Percentiles rank a stretch among this genome's conserved stretches.
phyloP scores from a whole-genome alignment of 1,140 invertebrate genomes.

The Liolophura sinensis region DNA sequence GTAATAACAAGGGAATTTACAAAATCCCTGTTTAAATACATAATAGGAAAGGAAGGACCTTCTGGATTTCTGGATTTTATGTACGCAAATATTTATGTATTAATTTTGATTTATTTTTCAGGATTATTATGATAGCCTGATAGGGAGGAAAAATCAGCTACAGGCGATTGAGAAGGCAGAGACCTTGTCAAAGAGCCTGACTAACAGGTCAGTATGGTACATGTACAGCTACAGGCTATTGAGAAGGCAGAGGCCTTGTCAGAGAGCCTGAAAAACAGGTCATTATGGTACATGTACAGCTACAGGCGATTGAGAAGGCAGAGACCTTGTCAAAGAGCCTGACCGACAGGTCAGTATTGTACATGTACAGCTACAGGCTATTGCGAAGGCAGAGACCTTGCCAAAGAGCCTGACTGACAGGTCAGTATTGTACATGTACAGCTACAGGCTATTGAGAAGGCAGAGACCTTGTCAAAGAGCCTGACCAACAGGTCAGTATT shows the following conservation, averaged over 20 bases:
- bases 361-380: conserved; percentile 59
- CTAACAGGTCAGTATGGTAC: conserved; percentile 59
- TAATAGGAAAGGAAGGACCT: too few species aligned
- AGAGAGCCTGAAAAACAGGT: conserved; percentile 66
- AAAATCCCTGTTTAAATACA: too few species aligned
- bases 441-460: conserved; percentile 56
- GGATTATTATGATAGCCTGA: conserved; percentile 63
- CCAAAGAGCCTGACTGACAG: conserved; percentile 66
- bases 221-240: conserved; percentile 52
- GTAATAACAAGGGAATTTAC: too few species aligned
- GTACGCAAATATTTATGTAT: neutral
- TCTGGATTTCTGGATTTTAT: too few species aligned
- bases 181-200: conserved; percentile 65
- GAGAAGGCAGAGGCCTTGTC: conserved; percentile 59
- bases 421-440: too few species aligned
- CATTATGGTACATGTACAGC: too few species aligned
- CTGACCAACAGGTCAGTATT: conserved; percentile 66
- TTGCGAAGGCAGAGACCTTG: conserved; percentile 57
- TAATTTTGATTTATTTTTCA: conserved; percentile 53
- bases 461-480: conserved; percentile 63
- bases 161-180: conserved; percentile 55
- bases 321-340: conserved; percentile 64
- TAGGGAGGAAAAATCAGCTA: conserved; percentile 61
- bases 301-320: conserved; percentile 56
- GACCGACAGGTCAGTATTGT: conserved; percentile 65